phyloP scores from a whole-genome alignment of 2,113 vertebrate species.

The Platycercus adscitus region DNA sequence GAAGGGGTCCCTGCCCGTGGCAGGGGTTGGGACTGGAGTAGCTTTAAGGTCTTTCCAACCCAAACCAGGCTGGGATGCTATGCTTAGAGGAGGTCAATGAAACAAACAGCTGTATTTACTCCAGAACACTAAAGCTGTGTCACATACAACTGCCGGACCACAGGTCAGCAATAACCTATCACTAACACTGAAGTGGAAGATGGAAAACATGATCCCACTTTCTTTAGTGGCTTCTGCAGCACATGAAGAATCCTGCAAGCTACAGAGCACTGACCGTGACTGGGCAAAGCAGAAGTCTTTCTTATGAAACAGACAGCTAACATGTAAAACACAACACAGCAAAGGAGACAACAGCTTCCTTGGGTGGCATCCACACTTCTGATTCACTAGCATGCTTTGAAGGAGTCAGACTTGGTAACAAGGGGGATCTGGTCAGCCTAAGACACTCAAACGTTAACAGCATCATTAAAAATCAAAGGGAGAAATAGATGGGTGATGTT shows the following conservation, averaged over 20 bases:
- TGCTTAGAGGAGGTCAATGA: not conserved
- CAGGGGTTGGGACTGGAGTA: fast-evolving
- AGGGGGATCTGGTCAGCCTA: not conserved
- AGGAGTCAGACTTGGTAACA: not conserved
- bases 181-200: not conserved
- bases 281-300: not conserved
- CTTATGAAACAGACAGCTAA: not conserved
- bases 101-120: not conserved
- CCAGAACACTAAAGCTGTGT: too few species aligned
- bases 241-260: not conserved
- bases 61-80: not conserved
- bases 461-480: not conserved
- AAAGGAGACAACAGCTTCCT: not conserved
- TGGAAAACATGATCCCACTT: fast-evolving
- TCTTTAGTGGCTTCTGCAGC: not conserved
- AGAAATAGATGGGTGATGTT: not conserved
- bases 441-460: fast-evolving
- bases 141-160: not conserved
- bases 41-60: not conserved
- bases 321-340: not conserved
- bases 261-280: not conserved
- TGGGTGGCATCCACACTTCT: not conserved
- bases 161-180: fast-evolving
- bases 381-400: not conserved
- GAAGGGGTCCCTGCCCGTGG: too few species aligned